Evolutionary conservation across 2,888 invertebrate genomes (phyloP).

Genomic region (Drosophila prostipennis): DNA sequence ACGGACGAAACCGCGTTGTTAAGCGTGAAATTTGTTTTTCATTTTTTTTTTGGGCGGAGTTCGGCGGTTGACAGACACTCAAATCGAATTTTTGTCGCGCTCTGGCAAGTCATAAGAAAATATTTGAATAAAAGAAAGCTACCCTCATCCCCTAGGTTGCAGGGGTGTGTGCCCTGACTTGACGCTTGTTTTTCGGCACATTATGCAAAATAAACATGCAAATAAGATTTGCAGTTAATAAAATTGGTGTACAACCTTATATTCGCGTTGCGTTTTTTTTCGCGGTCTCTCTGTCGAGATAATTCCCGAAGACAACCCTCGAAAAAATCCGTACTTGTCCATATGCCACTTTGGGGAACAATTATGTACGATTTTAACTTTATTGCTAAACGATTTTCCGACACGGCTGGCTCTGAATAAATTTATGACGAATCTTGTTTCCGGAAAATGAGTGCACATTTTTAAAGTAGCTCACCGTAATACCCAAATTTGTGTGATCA

Average conservation of each 20-base stretch:
- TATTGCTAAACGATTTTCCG: conserved; percentile 71
- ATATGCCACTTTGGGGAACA: conserved; percentile 75
- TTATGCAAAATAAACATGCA: conserved; percentile 83
- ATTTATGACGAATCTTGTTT: background rate
- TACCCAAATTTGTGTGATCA: too few relatives aligned
- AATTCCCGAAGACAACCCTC: conserved; percentile 23
- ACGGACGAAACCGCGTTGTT: conserved; percentile 77
- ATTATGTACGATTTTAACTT: conserved; percentile 74
- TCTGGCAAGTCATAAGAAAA: conserved; percentile 69
- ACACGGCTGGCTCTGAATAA: conserved; percentile 10
- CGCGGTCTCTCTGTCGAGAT: conserved; percentile 4
- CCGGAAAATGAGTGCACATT: background rate
- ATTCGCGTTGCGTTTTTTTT: conserved; percentile 33
- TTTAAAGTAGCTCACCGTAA: background rate
- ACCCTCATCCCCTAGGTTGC: conserved; percentile 25
- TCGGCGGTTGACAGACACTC: conserved; percentile 65
- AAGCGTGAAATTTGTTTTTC: conserved; percentile 83
- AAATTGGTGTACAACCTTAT: conserved; percentile 76
- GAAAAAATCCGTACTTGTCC: conserved; percentile 40
- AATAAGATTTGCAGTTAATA: conserved; percentile 84
- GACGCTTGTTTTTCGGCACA: conserved; percentile 66
- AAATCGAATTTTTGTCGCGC: conserved; percentile 70
- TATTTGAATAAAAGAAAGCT: conserved; percentile 73
- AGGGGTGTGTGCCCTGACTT: conserved; percentile 42
- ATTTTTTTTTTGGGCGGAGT: conserved; percentile 20